Percentiles rank a stretch among this genome's conserved stretches.
These are phyloP conservation scores for Plebejus melissa DNA, from an alignment of 2,888 invertebrate species.

Conservation along the genomic window DNA sequence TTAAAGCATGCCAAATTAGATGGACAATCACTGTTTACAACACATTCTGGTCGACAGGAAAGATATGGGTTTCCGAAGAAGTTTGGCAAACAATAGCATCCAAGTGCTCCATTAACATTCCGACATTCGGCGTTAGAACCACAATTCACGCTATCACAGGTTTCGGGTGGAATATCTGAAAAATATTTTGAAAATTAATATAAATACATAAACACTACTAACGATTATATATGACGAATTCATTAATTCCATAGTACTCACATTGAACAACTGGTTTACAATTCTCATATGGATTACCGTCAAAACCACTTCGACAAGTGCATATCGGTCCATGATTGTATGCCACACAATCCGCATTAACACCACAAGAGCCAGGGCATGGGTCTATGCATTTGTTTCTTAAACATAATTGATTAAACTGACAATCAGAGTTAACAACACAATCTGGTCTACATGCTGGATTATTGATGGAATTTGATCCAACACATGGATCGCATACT, in stretches of 20 bases:
- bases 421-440: constrained; percentile 88
- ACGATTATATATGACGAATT: constrained; percentile 29
- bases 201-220: neutral
- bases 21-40: constrained; percentile 88
- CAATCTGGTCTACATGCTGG: constrained; percentile 91
- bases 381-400: constrained; percentile 87
- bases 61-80: constrained; percentile 90
- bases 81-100: constrained; percentile 85
- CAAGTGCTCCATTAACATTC: constrained; percentile 81
- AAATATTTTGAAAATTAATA: constrained; percentile 36
- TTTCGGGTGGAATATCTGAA: constrained; percentile 69
- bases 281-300: constrained; percentile 88
- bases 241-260: constrained; percentile 50
- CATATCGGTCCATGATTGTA: constrained; percentile 87
- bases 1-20: constrained; percentile 85
- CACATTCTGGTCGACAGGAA: constrained; percentile 89
- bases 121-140: constrained; percentile 86
- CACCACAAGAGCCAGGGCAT: constrained; percentile 88
- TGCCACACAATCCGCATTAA: constrained; percentile 84
- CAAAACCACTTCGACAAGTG: constrained; percentile 82
- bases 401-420: constrained; percentile 86
- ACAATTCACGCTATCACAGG: constrained; percentile 85
- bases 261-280: constrained; percentile 80
- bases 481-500: constrained; percentile 87
- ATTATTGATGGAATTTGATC: constrained; percentile 82